phyloP scores from a whole-genome alignment of 2,113 vertebrate species.

The Sphyrna mokarran region DNA sequence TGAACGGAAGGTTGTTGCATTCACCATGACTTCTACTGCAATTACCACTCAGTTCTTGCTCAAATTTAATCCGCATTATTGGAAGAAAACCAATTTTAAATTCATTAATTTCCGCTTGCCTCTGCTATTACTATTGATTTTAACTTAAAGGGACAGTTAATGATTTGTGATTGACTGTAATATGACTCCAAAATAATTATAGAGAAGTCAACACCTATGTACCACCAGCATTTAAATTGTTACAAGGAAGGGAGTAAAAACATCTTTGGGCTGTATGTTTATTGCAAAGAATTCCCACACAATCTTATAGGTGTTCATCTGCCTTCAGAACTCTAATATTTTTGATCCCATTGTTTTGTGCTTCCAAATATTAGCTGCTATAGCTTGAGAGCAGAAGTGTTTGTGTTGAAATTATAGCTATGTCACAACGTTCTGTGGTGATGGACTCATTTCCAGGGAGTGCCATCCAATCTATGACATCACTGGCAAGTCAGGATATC shows the following conservation, averaged over 20 bases:
- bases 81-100: not conserved
- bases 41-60: not conserved
- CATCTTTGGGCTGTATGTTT: not conserved
- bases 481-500: not conserved
- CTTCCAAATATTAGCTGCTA: not conserved
- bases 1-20: not conserved
- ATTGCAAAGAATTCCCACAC: not conserved
- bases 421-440: not conserved
- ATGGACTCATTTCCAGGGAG: not conserved
- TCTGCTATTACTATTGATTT: not conserved
- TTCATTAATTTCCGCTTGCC: not conserved
- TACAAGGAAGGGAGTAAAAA: not conserved
- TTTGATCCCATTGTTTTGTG: not conserved
- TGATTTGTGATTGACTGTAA: not conserved
- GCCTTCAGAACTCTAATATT: not conserved
- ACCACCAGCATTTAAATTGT: not conserved
- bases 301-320: not conserved
- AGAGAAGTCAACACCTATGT: not conserved
- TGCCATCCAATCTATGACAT: not conserved
- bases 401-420: not conserved
- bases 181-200: not conserved
- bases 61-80: not conserved
- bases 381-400: not conserved
- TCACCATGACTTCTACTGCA: not conserved
- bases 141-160: not conserved